Conservation (phyloP, 2,888 invertebrate genomes). For the Ypsolopha scabrella region DNA sequence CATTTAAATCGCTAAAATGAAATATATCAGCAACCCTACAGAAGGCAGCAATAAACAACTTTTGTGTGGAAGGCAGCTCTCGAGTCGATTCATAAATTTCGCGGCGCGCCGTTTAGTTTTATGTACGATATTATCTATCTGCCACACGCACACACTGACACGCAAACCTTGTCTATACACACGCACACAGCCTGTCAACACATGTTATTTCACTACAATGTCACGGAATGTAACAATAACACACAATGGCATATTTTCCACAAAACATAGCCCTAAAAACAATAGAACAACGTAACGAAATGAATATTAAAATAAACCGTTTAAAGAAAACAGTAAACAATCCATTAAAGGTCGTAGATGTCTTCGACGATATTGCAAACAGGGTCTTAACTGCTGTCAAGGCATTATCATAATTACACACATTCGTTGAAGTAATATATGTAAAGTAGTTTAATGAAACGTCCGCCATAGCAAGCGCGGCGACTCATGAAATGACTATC, state of each 20-base stretch:
- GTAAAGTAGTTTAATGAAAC: constrained; percentile 65
- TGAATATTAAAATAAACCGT: constrained; percentile 17
- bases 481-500: constrained; percentile 66
- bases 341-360: constrained; percentile 50
- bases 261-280: background rate
- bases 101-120: constrained; percentile 62
- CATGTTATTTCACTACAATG: constrained; percentile 9
- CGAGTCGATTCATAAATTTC: constrained; percentile 62
- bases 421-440: constrained; percentile 62
- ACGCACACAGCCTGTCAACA: constrained; percentile 15
- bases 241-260: background rate
- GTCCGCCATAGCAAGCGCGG: constrained; percentile 56
- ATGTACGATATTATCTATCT: constrained; percentile 59
- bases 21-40: constrained; percentile 33
- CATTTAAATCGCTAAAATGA: no score
- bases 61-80: constrained; percentile 65
- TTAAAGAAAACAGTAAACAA: constrained; percentile 41
- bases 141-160: constrained; percentile 31
- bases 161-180: constrained; percentile 9
- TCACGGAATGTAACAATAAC: background rate
- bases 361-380: constrained; percentile 33
- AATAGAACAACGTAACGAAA: background rate
- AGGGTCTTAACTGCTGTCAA: constrained; percentile 36
- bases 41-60: constrained; percentile 55
- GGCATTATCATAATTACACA: constrained; percentile 62